Evolutionary conservation across 92 coral and sea anemone genomes (phyloP), one percentile per base, ranked within the genome.

Genomic region (Epizoanthus scotinus): DNA sequence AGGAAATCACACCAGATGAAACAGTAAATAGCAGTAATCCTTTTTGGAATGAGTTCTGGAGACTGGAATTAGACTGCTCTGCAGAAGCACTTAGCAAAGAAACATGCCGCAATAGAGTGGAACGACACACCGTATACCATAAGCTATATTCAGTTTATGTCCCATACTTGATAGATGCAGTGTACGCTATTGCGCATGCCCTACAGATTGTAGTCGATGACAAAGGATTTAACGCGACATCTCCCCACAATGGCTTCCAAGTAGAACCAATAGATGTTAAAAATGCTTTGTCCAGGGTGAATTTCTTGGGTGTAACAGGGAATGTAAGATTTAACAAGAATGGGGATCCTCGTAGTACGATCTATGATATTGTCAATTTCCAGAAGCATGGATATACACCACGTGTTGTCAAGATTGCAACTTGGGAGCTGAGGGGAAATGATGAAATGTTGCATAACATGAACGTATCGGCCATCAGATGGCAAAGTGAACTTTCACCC

Each of bases 11-110:
- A 14, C 83, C 72, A 18, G 27, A 22, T 0, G 31, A 61, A 8
- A 78, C 70, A 12, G 19, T 17, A 15, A 49, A 61, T 17, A 21
- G n/a, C 52, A 24, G 53, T 28, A 59, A 59, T 31, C 70, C 70
- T 15, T 78, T 73, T 73, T 78, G 83, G 83, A 57, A 60, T 15
- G 71, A 62, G 70, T 62, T 58, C 31, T 78, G 83, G 83, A 78
- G 31, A 12, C 12, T 18, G 8, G 71, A 78, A 61, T 50, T 19
- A 5, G 27, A 78, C 83, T 78, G 83, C n/a, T 47, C 71, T 75
- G 71, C 70, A 36, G n/a, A 18, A 8, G 38, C 12, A n/a, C 18
- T 21, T 19, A 15, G 18, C 17, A 19, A 18, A 34, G 54, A 42
- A 15, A 8, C 19, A 52, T 40, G 31, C 22, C 34, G 68, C 0